Evolutionary conservation across 2,113 vertebrate species (phyloP), one percentile per base, ranked within the genome.

Genomic region (Malurus melanocephalus): DNA sequence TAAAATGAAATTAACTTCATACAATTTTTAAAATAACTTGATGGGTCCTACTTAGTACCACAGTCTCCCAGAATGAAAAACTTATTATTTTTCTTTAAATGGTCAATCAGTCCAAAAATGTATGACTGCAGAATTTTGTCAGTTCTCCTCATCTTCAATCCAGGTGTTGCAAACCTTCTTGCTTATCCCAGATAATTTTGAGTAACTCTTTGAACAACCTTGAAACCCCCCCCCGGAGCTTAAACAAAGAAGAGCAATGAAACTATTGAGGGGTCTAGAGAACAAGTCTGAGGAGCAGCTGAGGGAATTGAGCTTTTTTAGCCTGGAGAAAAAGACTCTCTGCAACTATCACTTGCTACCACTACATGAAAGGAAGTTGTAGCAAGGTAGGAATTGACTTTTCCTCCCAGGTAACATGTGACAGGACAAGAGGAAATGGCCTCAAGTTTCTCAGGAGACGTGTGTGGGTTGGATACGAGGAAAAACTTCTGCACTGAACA

Each of bases 381-480:
- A 57, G 21, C 0, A 1, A 69, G 19, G 42, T 14, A 6, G 2
- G 13, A 6, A 9, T 51, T 0, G 0, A 17, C 32, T 9, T 72
- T 28, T 57, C 42, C 6, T 46, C 76, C 61, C 21, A 43, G 38
- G 13, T 38, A 49, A n/a, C 9, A 45, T 30, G 16, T 12, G 4
- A 28, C 11, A n/a, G 16, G 21, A 67, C 2, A 13, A 53, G 32
- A 68, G 19, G 27, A 62, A 80, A 51, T 2, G 3, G 7, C 32
- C 16, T 61, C 53, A 56, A 40, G 35, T 45, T 62, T 14, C 2
- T 2, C 13, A 67, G 22, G 15, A 5, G 19, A 61, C 3, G 21
- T 67, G 78, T 67, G 78, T 55, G 55, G 42, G 46, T 3, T 33
- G 23, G 23, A 24, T 30, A 38, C 40, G 12, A 57, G 19, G 15